Percentiles rank a stretch among this genome's conserved stretches.
Conservation (phyloP, 2,888 invertebrate genomes). For the Zelleria hepariella region DNA sequence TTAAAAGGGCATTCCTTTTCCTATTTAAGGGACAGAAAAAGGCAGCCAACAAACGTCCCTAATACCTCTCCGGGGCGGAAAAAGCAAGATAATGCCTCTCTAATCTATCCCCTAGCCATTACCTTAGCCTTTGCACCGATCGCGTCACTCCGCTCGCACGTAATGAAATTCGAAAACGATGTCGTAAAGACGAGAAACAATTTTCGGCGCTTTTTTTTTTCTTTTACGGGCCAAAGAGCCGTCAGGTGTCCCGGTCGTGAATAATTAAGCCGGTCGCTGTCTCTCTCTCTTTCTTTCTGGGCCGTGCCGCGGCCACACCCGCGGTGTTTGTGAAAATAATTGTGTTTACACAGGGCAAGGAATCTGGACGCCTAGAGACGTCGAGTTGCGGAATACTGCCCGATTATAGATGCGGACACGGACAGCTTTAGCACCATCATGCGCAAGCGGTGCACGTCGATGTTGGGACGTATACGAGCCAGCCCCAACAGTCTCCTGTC, state of each 20-base stretch:
- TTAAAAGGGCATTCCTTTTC: background rate
- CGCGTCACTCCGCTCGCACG: background rate
- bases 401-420: too few relatives aligned
- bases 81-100: background rate
- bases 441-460: too few relatives aligned
- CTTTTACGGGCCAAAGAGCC: slow-evolving; percentile 15
- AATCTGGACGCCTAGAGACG: too few relatives aligned
- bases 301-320: background rate
- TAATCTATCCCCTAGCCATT: background rate
- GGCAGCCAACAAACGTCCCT: background rate
- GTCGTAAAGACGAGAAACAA: slow-evolving; percentile 13
- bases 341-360: background rate
- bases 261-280: slow-evolving; percentile 20
- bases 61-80: background rate
- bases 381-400: too few relatives aligned
- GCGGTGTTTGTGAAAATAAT: background rate
- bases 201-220: too few relatives aligned
- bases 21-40: background rate
- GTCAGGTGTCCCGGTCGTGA: slow-evolving; percentile 24
- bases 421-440: too few relatives aligned
- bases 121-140: background rate
- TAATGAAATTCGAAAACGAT: slow-evolving; percentile 9
- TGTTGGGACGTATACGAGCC: too few relatives aligned
- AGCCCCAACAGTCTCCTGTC: too few relatives aligned
- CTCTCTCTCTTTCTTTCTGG: too few relatives aligned